Conservation (phyloP, 2,113 vertebrate species). For the Chauna torquata region DNA sequence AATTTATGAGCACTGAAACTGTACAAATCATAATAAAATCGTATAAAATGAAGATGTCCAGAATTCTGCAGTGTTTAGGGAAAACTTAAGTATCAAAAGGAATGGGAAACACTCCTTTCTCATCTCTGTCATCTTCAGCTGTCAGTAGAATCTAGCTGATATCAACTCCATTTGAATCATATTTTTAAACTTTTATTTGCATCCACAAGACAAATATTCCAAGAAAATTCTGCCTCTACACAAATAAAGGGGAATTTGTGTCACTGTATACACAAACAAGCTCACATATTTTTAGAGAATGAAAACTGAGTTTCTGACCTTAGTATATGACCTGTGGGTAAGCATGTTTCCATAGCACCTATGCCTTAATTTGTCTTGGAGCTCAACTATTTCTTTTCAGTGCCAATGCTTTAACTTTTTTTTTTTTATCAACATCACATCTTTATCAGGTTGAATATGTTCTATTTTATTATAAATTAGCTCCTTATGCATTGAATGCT, state of each 20-base stretch:
- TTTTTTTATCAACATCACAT: not conserved
- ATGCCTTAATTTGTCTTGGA: not conserved
- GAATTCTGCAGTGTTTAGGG: not conserved
- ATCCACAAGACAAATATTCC: not conserved
- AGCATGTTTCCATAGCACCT: not conserved
- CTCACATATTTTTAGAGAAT: not conserved
- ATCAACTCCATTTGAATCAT: not conserved
- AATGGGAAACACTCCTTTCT: not conserved
- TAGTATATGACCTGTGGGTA: not conserved
- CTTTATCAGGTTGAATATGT: not conserved
- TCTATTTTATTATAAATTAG: not conserved
- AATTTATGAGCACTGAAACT: not conserved
- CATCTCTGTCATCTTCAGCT: not conserved
- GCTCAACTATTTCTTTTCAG: not conserved
- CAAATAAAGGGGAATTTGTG: not conserved
- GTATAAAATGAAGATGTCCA: not conserved
- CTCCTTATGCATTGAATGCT: not conserved
- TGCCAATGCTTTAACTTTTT: not conserved
- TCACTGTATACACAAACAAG: not conserved
- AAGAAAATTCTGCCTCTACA: not conserved
- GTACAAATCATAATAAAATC: not conserved
- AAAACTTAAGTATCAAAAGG: not conserved
- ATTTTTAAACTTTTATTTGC: not conserved
- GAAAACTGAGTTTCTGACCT: not conserved
- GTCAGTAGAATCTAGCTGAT: not conserved